Evolutionary conservation across 2,888 invertebrate species (phyloP), one percentile per base, ranked within the genome.

Genomic region (Parnassius glacialis): DNA sequence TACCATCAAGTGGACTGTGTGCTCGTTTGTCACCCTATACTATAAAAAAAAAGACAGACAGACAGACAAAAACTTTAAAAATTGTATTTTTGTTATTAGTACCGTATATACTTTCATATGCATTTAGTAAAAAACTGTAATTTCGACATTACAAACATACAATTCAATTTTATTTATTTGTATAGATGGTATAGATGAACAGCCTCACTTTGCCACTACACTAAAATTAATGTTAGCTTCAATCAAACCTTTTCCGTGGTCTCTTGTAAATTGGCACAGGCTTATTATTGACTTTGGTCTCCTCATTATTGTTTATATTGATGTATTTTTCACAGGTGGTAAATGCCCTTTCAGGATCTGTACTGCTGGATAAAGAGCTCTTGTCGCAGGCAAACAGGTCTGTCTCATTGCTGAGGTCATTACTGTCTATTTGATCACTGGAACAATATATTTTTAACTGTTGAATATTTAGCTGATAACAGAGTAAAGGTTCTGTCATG

Each of bases 371-470:
- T 9, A 91, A 73, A 1, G 84, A 79, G 1, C 83, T 87, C 70
- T 89, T 90, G 67, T 91, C 91, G 2, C 90, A 91, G 0, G 90
- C 90, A 66, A 91, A 91, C 20, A 91, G 70, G 50, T 91, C 91
- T 0, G 91, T 91, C 67, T 87, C 90, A 42, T 91, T 90, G 68
- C 90, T 88, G 0, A 91, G 68, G 55, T 90, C 90, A 61, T 90
- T 90, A 70, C 90, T 91, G 72, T 90, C 90, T 67, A 90, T 85
- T 66, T 79, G 82, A 60, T 87, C 89, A 60, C 91, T 91, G 77
- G 25, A 73, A 68, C 2, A n/a, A n/a, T 34, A 41, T 25, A 25
- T 42, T 11, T 20, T 52, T 52, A 12, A 34, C 52, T 42, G 48
- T n/a, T 51, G 42, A 10, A 41, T 11, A 10, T 25, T 52, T 53